Conservation (phyloP, 2,888 invertebrate genomes). For the Acanthosepion lycidas region DNA sequence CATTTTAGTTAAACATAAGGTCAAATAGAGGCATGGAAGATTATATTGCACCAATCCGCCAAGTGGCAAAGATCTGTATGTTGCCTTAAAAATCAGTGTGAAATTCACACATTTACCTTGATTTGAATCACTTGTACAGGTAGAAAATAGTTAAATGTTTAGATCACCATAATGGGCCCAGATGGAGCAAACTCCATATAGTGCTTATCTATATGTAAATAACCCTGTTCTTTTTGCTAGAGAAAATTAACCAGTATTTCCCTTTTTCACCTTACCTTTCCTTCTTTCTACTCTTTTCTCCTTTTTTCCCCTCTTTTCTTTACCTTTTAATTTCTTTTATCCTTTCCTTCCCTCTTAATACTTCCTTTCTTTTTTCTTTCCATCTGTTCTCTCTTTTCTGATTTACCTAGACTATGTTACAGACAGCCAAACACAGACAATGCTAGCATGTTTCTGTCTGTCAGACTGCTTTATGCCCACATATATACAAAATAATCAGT, state of each 20-base stretch:
- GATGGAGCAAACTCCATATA: no score
- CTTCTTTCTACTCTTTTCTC: background rate
- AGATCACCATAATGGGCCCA: no score
- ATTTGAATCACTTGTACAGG: no score
- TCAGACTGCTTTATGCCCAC: background rate
- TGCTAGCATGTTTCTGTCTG: background rate
- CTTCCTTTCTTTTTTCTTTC: background rate
- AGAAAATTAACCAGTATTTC: background rate
- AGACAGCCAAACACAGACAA: background rate
- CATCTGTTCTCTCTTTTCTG: background rate
- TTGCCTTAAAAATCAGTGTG: no score
- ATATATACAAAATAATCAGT: background rate
- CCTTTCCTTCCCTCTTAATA: background rate
- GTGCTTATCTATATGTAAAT: no score
- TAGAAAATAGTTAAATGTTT: no score
- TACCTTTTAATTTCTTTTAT: background rate
- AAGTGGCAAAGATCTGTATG: no score
- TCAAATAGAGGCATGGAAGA: no score
- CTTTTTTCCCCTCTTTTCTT: background rate
- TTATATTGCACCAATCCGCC: no score
- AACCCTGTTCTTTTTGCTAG: no score
- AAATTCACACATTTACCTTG: no score
- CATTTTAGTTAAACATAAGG: no score
- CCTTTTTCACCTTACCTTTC: background rate
- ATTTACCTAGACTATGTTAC: background rate